Base-by-base conservation (phyloP, 2,797 vertebrate genomes). In the Acanthopagrus latus region DNA sequence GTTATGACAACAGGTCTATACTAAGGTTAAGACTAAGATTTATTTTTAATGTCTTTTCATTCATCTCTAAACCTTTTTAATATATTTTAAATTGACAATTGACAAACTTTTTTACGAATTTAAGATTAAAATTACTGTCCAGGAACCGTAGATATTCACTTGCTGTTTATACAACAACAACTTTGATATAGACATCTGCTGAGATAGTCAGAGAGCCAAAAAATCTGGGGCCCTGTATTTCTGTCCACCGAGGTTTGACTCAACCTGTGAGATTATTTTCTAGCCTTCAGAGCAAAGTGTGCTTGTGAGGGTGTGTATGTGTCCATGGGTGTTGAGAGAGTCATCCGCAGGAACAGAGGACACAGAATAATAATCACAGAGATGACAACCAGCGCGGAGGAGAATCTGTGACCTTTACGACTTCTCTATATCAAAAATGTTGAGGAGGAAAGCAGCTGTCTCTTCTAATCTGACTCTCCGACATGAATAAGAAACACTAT, bases 401-500 rank as follows among this genome's bases (percentile, higher is more conserved):
- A 48, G 1, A 55, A 78, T 81, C 55, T 71, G 54, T 88, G 87
- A 90, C 89, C 87, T 86, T 84, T 86, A 38, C 6, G 23, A 77
- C 81, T 76, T 85, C 69, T 87, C 59, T 67, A n/a, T 69, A 82
- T 77, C 74, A 77, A 47, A 85, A 68, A 63, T 68, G 57, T 78
- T 71, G 64, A 54, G 54, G 64, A 46, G 70, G 71, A 80, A 80
- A 89, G 64, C 87, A 90, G 83, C 87, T 90, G 91, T 83, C 84
- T 88, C 66, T n/a, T 86, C 64, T 47, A 25, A 90, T 91, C 78
- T 84, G 44, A 73, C 65, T 44, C 67, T 56, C 27, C 52, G 59
- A 67, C 68, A 66, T 82, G 85, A 91, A 91, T 80, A 83, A 88
- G 64, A 71, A 78, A 85, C 81, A 51, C 78, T 74, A 84, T 59